Evolutionary conservation across 2,113 vertebrate genomes (phyloP).

Genomic region (Stomatorhinus ivindoensis): DNA sequence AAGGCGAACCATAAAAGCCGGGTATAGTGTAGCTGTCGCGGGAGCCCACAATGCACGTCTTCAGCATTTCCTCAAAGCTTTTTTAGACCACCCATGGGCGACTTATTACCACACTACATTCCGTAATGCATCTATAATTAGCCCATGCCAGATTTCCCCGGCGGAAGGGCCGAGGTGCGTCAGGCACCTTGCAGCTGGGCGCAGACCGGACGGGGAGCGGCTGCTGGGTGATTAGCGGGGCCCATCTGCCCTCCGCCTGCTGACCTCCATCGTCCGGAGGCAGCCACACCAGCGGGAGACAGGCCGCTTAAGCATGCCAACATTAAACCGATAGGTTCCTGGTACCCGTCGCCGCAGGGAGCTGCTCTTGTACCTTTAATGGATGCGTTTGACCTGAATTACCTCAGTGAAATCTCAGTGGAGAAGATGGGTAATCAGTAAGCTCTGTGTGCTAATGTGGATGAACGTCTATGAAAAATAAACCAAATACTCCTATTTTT

Average conservation of each 20-base stretch:
- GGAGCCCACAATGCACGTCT: not conserved
- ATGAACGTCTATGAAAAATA: not conserved
- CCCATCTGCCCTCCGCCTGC: not conserved
- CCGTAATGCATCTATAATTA: conserved; percentile 2
- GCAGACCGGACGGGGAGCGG: not conserved
- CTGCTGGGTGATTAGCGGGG: not conserved
- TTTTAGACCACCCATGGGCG: not conserved
- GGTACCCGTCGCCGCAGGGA: not conserved
- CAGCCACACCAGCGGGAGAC: not conserved
- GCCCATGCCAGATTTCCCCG: not conserved
- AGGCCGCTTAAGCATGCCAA: not conserved
- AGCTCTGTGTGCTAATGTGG: not conserved
- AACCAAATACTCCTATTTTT: not conserved
- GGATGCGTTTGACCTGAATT: not conserved
- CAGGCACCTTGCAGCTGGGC: not conserved
- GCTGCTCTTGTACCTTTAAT: not conserved
- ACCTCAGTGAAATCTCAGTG: not conserved
- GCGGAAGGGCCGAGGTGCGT: not conserved
- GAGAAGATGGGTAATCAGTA: not conserved
- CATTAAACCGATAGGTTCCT: not conserved
- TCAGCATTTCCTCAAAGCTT: not conserved
- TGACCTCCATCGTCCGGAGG: not conserved
- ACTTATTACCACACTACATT: not conserved
- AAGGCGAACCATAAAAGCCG: conserved; percentile 30
- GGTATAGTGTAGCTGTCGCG: not conserved